Evolutionary conservation across 1,140 invertebrate genomes (phyloP).

Genomic region (Drosophila paulistorum): DNA sequence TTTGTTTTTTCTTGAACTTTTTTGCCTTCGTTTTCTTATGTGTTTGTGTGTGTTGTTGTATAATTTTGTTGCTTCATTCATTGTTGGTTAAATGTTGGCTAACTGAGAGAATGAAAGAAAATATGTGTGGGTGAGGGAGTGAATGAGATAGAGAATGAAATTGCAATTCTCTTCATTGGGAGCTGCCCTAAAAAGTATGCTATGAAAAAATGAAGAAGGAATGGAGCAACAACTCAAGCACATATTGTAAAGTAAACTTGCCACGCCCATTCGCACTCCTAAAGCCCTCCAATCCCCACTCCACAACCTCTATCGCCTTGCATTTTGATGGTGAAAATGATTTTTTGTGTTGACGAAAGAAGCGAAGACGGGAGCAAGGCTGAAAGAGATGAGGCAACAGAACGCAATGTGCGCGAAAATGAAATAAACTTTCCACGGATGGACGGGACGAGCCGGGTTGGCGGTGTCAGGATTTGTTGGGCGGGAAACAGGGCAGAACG

Average conservation of each 20-base stretch:
- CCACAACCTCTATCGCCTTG: neutral
- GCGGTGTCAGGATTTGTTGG: slow-evolving; percentile 11
- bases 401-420: slow-evolving; percentile 77
- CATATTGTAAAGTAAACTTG: slow-evolving; percentile 48
- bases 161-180: slow-evolving; percentile 30
- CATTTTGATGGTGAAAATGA: slow-evolving; percentile 72
- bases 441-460: neutral
- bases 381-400: neutral
- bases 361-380: neutral
- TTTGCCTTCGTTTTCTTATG: slow-evolving; percentile 24
- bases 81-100: slow-evolving; percentile 69
- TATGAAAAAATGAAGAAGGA: slow-evolving; percentile 31
- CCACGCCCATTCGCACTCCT: slow-evolving; percentile 48
- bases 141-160: slow-evolving; percentile 2
- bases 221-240: slow-evolving; percentile 29
- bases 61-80: slow-evolving; percentile 77
- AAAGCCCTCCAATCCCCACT: slow-evolving; percentile 7
- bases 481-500: slow-evolving; percentile 11
- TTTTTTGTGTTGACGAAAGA: slow-evolving; percentile 57
- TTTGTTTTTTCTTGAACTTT: slow-evolving; percentile 17
- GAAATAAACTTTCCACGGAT: slow-evolving; percentile 72
- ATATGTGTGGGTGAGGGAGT: neutral
- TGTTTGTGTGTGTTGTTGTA: slow-evolving; percentile 41
- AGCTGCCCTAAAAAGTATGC: slow-evolving; percentile 73
- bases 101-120: slow-evolving; percentile 25